Base-by-base conservation (phyloP, 2,888 invertebrate genomes). In the Meta bourneti region DNA sequence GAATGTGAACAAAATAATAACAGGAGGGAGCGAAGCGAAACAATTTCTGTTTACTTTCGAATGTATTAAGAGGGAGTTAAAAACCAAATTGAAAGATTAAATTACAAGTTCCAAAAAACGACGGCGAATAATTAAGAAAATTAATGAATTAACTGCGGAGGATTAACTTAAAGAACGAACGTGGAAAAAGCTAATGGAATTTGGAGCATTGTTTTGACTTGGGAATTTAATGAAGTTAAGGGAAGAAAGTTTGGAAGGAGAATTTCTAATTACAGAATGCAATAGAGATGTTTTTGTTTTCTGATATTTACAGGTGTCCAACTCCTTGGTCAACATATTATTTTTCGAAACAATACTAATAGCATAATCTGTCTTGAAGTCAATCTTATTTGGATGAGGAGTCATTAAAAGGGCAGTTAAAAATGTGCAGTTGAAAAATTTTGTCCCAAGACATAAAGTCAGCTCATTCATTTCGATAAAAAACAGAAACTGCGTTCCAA, bases 71-170 rank as follows among this genome's bases (percentile, higher is more conserved):
- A 51, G 88, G 19, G 52, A 82, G 71, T 77, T 89, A 89, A 82
- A 82, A 89, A 89, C 77, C 82, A 77, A 89, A 89, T 82, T 82
- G 82, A 89, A 83, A 89, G 82, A 89, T 89, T 89, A 89, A 89
- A 83, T 75, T 89, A 83, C 84, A 75, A 69, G 71, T 16, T 61
- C 16, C 52, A 79, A 87, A 86, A 75, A 87, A 79, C 61, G 71
- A 48, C 70, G 49, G 9, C 34, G 71, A 87, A 87, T 87, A 87
- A 87, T 87, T 87, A 79, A 79, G 79, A 87, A 87, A 71, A 69
- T 79, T 87, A 87, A 87, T 87, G 87, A 87, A 79, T 79, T 87
- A 87, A 79, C 78, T 88, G 80, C 48, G 48, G 11, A 20, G 54
- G 54, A 86, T 86, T 86, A 78, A 86, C 69, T 61, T 54, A 51